Base-by-base conservation (phyloP, 2,113 vertebrate genomes). In the Corydoras sp. region DNA sequence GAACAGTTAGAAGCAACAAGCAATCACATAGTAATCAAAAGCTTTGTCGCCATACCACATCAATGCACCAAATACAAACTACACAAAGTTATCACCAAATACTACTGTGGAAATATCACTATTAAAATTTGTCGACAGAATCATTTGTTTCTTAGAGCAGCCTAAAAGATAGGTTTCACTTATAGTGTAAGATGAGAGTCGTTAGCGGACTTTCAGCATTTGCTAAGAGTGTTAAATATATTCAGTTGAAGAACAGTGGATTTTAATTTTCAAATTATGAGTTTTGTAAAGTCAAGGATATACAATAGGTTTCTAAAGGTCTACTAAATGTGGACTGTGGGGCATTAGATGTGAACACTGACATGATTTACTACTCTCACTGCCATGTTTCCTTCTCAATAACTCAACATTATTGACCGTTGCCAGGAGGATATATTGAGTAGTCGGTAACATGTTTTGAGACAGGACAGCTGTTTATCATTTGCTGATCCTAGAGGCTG, bases 161-260 rank as follows among this genome's bases (percentile, higher is more conserved):
- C 9, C 29, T 31, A 9, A 10, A 65, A 58, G 51, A 5, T 62
- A 65, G 30, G 65, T 61, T 68, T 77, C 32, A 68, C 9, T 49
- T 65, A 64, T 65, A 56, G 55, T 65, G 24, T 35, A 31, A 35
- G 50, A 56, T 8, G 56, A 35, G 31, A 51, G 62, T 11, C 43
- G n/a, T 67, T 69, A 63, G 59, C n/a, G 58, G 67, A 77, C 69
- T 60, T 62, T 54, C 50, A 62, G 50, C 60, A 65, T 61, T 77
- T 60, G 65, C 61, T 48, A 63, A 63, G 65, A 31, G 18, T 70
- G 67, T 53, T 70, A 29, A 73, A 65, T 55, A 69, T 77, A 43
- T 61, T 48, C 62, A 69, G 71, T 14, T 61, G 35, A 24, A n/a
- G n/a, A 77, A 64, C 10, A 69, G 65, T 65, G 58, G 65, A 65